A percentile compares a stretch with the other conserved stretches of the same genome.
Evolutionary conservation across 2,797 vertebrate species (phyloP).

Genomic region (Sebastes diploproa): DNA sequence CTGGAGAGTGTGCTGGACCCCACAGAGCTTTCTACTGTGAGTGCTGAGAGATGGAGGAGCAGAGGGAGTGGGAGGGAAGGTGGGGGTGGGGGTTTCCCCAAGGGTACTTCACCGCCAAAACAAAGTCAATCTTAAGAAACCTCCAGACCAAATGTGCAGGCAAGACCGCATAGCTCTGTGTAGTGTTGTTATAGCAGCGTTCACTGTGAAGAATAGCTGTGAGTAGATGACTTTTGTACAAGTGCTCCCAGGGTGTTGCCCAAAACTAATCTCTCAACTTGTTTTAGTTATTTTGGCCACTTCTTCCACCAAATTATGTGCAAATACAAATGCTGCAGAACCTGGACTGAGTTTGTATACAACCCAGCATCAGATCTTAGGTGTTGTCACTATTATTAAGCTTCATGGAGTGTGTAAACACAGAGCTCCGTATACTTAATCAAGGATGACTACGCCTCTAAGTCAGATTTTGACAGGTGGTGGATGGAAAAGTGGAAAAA

Average conservation of each 20-base stretch:
- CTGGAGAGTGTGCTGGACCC: conserved; percentile 92
- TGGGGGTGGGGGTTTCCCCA: conserved; percentile 61
- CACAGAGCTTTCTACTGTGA: conserved; percentile 98
- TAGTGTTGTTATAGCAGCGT: conserved; percentile 56
- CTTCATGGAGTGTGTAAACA: conserved; percentile 4
- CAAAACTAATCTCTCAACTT: conserved; percentile 19
- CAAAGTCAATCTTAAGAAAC: conserved; percentile 81
- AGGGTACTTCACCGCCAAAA: conserved; percentile 81
- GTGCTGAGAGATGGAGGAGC: conserved; percentile 90
- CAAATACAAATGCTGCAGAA: background rate
- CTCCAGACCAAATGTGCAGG: conserved; percentile 69
- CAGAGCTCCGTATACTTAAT: background rate
- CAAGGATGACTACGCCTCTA: background rate
- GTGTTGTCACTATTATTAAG: conserved; percentile 1
- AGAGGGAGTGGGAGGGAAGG: conserved; percentile 74
- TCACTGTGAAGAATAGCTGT: conserved; percentile 65
- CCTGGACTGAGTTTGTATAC: background rate
- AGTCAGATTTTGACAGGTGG: conserved; percentile 16
- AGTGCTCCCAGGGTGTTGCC: conserved; percentile 29
- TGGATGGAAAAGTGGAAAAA: conserved; percentile 47
- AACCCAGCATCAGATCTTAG: background rate
- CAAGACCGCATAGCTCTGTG: conserved; percentile 56
- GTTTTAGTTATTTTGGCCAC: conserved; percentile 16
- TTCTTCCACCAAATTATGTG: background rate
- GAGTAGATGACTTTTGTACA: conserved; percentile 48